Conservation (phyloP, 2,888 invertebrate species). For the Caenorhabditis afra region DNA sequence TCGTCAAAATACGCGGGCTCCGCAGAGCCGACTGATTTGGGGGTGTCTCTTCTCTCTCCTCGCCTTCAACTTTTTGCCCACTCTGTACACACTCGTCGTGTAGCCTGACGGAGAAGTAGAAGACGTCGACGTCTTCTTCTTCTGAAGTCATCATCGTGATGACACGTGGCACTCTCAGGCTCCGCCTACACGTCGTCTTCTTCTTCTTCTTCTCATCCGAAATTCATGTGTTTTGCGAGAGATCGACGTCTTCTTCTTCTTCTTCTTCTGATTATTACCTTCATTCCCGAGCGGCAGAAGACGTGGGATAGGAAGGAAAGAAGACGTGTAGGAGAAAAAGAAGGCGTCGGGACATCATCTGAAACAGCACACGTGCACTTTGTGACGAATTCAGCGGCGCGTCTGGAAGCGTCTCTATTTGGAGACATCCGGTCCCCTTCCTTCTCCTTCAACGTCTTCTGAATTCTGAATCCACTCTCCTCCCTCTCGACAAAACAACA, state of each 20-base stretch:
- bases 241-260: not conserved
- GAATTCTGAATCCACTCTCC: not conserved
- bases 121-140: not conserved
- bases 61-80: slow-evolving; percentile 36
- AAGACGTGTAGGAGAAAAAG: not conserved
- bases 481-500: not conserved
- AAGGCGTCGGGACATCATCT: not conserved
- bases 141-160: not conserved
- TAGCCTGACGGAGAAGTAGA: too few species aligned
- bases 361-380: too few species aligned
- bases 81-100: slow-evolving; percentile 18
- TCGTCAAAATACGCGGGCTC: slow-evolving; percentile 60
- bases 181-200: not conserved
- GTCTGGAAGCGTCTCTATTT: too few species aligned
- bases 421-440: slow-evolving; percentile 25
- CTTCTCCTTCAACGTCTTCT: not conserved
- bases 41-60: slow-evolving; percentile 27
- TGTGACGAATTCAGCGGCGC: too few species aligned
- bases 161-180: slow-evolving; percentile 3
- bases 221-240: slow-evolving; percentile 11
- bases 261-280: slow-evolving; percentile 19
- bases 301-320: too few species aligned
- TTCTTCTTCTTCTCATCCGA: not conserved
- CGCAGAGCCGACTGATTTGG: slow-evolving; percentile 55
- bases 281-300: too few species aligned